Percentiles rank a stretch among this genome's conserved stretches.
phyloP scores from a whole-genome alignment of 2,888 invertebrate genomes.

The Polydrusus pterygomalis region DNA sequence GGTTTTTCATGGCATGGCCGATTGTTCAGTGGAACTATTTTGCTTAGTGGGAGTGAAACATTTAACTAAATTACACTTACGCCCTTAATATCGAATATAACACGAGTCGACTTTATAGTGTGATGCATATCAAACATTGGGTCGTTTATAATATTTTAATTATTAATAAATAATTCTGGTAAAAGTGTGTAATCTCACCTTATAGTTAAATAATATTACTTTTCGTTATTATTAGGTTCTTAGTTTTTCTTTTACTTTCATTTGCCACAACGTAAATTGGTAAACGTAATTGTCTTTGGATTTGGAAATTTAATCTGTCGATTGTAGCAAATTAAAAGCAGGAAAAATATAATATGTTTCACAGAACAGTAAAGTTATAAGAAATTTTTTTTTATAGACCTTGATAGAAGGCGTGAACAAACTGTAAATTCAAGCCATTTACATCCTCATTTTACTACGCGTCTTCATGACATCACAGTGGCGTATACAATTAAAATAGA shows the following conservation, averaged over 20 bases:
- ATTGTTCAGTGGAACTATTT: too few species aligned
- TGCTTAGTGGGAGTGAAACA: too few species aligned
- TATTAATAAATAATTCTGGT: slow-evolving; percentile 47
- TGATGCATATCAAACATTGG: slow-evolving; percentile 29
- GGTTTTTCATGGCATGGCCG: too few species aligned
- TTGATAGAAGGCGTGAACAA: too few species aligned
- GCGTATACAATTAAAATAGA: too few species aligned
- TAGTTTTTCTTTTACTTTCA: slow-evolving; percentile 19
- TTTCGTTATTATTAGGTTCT: slow-evolving; percentile 32
- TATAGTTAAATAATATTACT: slow-evolving; percentile 37
- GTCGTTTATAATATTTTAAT: slow-evolving; percentile 25
- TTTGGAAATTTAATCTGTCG: neutral
- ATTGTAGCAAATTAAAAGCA: neutral
- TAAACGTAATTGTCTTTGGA: slow-evolving; percentile 8
- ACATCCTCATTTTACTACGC: too few species aligned
- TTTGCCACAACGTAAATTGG: slow-evolving; percentile 32
- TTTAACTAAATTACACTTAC: slow-evolving; percentile 12
- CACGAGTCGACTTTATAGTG: neutral
- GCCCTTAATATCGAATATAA: neutral
- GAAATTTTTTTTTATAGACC: too few species aligned
- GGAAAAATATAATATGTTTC: too few species aligned
- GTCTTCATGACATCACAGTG: too few species aligned
- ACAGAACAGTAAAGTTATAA: too few species aligned
- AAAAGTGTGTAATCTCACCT: slow-evolving; percentile 41
- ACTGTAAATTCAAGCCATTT: too few species aligned